A percentile compares a stretch with the other conserved stretches of the same genome.
These are phyloP conservation scores for Planiliza haematocheilus DNA, from an alignment of 2,113 vertebrate species.

Conservation along the genomic window DNA sequence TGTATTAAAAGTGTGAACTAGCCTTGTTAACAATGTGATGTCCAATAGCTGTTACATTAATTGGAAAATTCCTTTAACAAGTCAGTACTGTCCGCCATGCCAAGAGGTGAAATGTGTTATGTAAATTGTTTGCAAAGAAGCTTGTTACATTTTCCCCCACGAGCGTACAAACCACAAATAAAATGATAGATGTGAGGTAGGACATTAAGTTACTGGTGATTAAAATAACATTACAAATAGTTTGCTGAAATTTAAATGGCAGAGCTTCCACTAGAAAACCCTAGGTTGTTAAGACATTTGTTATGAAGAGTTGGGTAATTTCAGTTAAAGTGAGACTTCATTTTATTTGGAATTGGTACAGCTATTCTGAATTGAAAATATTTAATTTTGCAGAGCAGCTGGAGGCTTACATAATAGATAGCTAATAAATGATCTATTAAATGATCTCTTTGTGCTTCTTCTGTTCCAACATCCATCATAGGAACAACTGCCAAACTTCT, in stretches of 20 bases:
- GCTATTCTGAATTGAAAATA: neutral
- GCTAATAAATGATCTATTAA: slow-evolving; percentile 13
- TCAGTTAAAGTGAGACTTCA: neutral
- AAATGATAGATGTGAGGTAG: neutral
- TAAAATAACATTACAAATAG: neutral
- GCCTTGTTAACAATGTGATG: neutral
- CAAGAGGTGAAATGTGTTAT: slow-evolving; percentile 15
- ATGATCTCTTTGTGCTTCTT: neutral
- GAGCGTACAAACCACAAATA: neutral
- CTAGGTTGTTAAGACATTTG: neutral
- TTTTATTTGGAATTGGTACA: neutral
- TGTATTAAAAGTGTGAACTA: neutral
- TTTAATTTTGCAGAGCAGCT: neutral
- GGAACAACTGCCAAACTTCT: neutral
- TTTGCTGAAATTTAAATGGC: neutral
- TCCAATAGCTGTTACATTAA: neutral
- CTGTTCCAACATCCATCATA: neutral
- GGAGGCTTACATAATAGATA: neutral
- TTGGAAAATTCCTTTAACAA: neutral
- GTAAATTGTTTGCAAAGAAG: neutral
- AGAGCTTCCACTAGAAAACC: neutral
- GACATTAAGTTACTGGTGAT: slow-evolving; percentile 1
- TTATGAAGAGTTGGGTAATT: slow-evolving; percentile 4
- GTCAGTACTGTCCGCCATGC: neutral
- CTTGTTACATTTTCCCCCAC: neutral